phyloP scores from a whole-genome alignment of 2,113 vertebrate genomes.

The Hydropotes inermis region DNA sequence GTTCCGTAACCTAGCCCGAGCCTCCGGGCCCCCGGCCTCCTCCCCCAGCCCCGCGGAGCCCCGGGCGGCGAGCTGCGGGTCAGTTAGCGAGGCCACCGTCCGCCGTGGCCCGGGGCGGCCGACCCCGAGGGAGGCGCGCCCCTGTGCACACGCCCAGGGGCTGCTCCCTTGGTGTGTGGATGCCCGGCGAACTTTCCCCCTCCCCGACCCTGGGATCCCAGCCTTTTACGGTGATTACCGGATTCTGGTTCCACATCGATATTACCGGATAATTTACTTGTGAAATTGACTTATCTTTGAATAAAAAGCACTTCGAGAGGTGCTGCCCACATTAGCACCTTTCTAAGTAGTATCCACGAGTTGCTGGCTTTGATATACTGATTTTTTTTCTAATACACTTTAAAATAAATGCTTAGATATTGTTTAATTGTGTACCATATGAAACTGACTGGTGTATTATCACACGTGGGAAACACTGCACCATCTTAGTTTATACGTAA shows the following conservation, averaged over 20 bases:
- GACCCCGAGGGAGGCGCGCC: background rate
- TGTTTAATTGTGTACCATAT: background rate
- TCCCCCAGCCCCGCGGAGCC: rapidly evolving
- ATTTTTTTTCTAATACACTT: background rate
- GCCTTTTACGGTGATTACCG: background rate
- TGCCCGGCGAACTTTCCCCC: background rate
- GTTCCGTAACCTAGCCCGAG: background rate
- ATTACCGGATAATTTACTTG: background rate
- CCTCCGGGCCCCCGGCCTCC: background rate
- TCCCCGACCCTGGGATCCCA: background rate
- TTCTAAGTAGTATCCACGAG: background rate
- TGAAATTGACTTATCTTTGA: background rate
- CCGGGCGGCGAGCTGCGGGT: background rate
- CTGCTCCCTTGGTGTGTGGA: background rate
- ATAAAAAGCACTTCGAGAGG: background rate
- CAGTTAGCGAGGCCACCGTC: background rate
- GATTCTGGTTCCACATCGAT: background rate
- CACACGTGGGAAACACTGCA: background rate
- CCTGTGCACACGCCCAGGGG: background rate
- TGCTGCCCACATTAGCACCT: background rate
- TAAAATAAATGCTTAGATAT: background rate
- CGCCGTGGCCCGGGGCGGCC: background rate
- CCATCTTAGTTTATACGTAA: background rate
- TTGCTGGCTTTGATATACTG: background rate
- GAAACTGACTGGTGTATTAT: background rate